These are phyloP conservation scores for Oxyura jamaicensis DNA, from an alignment of 2,113 vertebrate genomes.

Conservation along the genomic window DNA sequence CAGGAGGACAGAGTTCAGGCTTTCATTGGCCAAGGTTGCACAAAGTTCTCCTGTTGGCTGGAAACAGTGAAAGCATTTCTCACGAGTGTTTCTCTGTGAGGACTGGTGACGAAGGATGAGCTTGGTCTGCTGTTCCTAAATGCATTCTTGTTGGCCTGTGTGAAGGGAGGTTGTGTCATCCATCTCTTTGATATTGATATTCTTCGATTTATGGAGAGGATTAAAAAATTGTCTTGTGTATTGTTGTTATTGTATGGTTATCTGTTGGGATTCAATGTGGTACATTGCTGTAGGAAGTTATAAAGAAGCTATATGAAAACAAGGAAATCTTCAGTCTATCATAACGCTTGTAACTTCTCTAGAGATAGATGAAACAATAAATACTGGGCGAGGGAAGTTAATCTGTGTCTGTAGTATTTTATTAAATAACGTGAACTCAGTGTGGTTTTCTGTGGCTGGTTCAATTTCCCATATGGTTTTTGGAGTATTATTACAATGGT, in stretches of 20 bases:
- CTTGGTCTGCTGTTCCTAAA: background rate
- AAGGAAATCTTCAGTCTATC: slow-evolving; percentile 33
- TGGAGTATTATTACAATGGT: background rate
- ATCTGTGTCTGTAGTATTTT: slow-evolving; percentile 5
- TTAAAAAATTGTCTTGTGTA: slow-evolving; percentile 6
- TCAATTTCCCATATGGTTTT: background rate
- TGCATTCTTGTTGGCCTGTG: background rate
- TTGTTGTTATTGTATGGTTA: slow-evolving; percentile 14
- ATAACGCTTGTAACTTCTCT: background rate
- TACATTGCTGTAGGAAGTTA: slow-evolving; percentile 21
- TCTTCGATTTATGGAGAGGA: slow-evolving; percentile 18
- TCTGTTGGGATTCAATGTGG: slow-evolving; percentile 7
- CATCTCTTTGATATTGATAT: background rate
- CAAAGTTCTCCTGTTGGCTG: background rate
- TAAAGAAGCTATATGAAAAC: slow-evolving; percentile 21
- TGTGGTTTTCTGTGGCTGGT: background rate
- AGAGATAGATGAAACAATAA: slow-evolving; percentile 39
- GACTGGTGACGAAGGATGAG: background rate
- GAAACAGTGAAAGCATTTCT: background rate
- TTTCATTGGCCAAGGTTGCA: background rate
- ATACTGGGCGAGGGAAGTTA: background rate
- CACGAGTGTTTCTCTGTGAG: background rate
- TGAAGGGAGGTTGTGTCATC: background rate
- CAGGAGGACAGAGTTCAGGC: background rate
- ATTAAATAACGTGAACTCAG: background rate